phyloP scores from a whole-genome alignment of 2,797 vertebrate species.

The Sarcophilus harrisii region DNA sequence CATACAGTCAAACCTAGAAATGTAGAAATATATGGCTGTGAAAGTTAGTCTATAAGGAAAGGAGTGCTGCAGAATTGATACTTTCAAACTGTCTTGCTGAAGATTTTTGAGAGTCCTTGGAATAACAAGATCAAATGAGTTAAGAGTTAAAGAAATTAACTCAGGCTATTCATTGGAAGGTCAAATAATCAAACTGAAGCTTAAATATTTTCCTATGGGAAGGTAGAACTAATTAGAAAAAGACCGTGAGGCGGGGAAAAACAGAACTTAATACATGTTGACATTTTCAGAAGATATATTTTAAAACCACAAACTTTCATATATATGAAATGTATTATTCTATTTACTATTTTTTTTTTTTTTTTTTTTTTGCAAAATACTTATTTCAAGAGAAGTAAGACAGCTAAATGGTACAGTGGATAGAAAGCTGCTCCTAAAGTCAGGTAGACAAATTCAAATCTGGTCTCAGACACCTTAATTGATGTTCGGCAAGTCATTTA shows the following conservation, averaged over 20 bases:
- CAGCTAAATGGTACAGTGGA: neutral
- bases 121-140: neutral
- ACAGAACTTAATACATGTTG: neutral
- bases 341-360: neutral
- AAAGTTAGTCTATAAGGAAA: too few relatives aligned
- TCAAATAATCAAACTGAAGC: neutral
- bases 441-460: neutral
- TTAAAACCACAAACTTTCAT: neutral
- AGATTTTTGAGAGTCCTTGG: neutral
- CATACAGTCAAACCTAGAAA: too few relatives aligned
- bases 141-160: neutral
- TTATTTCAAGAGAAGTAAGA: neutral
- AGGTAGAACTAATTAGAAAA: neutral
- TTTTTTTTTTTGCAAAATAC: neutral
- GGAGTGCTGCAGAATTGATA: neutral
- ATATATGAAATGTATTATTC: neutral
- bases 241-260: neutral
- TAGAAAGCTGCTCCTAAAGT: neutral
- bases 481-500: neutral
- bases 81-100: neutral
- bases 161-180: neutral
- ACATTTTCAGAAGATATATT: constrained; percentile 13
- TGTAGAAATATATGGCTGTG: too few relatives aligned
- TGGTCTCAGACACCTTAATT: neutral
- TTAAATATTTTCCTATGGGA: neutral